Conservation (phyloP, 1,140 invertebrate species). For the Ceratosolen fusciceps region DNA sequence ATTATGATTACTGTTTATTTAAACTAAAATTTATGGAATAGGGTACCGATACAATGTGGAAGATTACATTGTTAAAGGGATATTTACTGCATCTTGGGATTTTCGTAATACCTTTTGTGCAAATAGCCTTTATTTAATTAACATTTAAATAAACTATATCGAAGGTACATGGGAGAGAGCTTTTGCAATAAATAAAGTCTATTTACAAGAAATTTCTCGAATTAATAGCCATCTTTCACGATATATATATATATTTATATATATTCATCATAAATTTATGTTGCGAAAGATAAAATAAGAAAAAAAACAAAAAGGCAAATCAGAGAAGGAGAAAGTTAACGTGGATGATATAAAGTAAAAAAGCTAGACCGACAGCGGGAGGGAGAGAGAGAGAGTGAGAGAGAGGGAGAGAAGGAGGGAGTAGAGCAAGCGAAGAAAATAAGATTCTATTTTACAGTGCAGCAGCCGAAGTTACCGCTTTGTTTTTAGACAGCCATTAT, state of each 20-base stretch:
- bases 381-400: neutral
- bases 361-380: neutral
- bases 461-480: slow-evolving; percentile 32
- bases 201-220: too few species aligned
- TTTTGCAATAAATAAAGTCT: too few species aligned
- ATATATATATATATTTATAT: too few species aligned
- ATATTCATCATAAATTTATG: too few species aligned
- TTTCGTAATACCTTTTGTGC: neutral
- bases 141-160: neutral
- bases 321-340: neutral
- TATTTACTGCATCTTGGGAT: slow-evolving; percentile 10
- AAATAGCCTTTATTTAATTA: neutral
- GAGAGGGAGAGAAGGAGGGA: neutral
- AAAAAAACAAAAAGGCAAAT: neutral
- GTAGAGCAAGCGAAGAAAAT: neutral
- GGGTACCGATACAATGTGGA: neutral
- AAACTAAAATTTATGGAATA: neutral
- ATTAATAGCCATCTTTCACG: too few species aligned
- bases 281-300: neutral
- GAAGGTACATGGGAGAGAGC: too few species aligned
- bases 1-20: neutral
- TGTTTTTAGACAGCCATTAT: slow-evolving; percentile 44
- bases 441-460: slow-evolving; percentile 26
- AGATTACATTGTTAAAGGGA: slow-evolving; percentile 2
- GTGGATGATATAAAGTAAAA: neutral